Base-by-base conservation (phyloP, 2,797 vertebrate genomes). In the Huso huso region DNA sequence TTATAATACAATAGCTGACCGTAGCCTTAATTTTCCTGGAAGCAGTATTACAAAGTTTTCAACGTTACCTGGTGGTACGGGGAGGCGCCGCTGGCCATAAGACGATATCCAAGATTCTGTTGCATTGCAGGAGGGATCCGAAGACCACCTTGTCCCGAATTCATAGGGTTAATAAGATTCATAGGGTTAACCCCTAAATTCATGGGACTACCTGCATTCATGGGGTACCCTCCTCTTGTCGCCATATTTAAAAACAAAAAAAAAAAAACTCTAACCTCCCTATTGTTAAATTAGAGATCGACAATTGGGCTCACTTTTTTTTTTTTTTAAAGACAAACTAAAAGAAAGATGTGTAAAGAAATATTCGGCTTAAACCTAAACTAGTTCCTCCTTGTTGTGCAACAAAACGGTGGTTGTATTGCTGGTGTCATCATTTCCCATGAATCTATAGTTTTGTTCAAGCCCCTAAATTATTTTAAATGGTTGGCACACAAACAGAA, bases 211-310 rank as follows among this genome's bases (percentile, higher is more conserved):
- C 70, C 73, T 18, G 71, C 50, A n/a, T 69, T 71, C 72, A 76
- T 76, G 15, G 84, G 52, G 75, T 89, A 92, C 67, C 78, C 77
- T 72, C 83, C 84, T 81, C 87, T 87, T 10, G 86, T 85, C 82
- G 88, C 72, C 89, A 91, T 91, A n/a, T 67, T 65, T n/a, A n/a
- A n/a, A n/a, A n/a, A n/a, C n/a, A n/a, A n/a, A n/a, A n/a, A n/a
- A n/a, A n/a, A n/a, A n/a, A n/a, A n/a, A 10, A 10, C 49, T 62
- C 62, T 69, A 75, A 69, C 62, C 62, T 63, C 37, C 49, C 68
- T 18, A 59, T 66, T 69, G 18, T 63, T 63, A 63, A 18, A n/a
- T 7, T 49, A 6, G 2, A 64, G 49, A 48, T 23, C 53, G 53
- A 7, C n/a, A 48, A n/a, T 57, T 65, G n/a, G 9, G 6, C 48